These are phyloP conservation scores for Lates japonicus DNA, from an alignment of 2,797 vertebrate species.

Conservation along the genomic window DNA sequence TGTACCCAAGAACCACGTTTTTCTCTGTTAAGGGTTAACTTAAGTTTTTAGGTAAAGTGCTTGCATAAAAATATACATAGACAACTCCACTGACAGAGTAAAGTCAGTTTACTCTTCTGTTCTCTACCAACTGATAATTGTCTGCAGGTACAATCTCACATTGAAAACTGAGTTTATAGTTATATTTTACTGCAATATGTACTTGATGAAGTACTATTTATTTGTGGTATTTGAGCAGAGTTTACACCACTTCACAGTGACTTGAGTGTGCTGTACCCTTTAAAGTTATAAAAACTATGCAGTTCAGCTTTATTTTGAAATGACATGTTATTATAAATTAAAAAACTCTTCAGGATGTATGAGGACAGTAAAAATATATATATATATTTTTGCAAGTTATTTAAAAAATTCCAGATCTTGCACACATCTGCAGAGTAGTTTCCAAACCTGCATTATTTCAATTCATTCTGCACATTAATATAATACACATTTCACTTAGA, in stretches of 20 bases:
- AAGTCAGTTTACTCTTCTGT: not conserved
- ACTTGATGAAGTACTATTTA: not conserved
- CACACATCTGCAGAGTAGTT: conserved; percentile 5
- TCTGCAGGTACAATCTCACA: not conserved
- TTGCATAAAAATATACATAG: not conserved
- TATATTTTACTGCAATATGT: not conserved
- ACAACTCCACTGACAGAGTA: not conserved
- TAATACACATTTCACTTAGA: conserved; percentile 12
- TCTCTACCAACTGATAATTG: not conserved
- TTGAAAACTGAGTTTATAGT: too few species aligned
- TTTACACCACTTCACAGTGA: not conserved
- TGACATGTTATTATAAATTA: not conserved
- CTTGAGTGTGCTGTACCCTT: not conserved
- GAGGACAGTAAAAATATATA: conserved; percentile 4
- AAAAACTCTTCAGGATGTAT: not conserved
- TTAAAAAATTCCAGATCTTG: not conserved
- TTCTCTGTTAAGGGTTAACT: not conserved
- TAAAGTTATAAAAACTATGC: not conserved
- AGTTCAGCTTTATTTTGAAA: conserved; percentile 28
- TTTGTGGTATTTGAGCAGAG: not conserved
- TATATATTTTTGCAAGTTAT: not conserved
- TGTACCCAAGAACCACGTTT: not conserved
- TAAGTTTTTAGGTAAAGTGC: not conserved
- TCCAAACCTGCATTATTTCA: not conserved
- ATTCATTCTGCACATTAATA: conserved; percentile 51